phyloP scores from a whole-genome alignment of 2,888 invertebrate species.

The Falcaria lacertinaria region DNA sequence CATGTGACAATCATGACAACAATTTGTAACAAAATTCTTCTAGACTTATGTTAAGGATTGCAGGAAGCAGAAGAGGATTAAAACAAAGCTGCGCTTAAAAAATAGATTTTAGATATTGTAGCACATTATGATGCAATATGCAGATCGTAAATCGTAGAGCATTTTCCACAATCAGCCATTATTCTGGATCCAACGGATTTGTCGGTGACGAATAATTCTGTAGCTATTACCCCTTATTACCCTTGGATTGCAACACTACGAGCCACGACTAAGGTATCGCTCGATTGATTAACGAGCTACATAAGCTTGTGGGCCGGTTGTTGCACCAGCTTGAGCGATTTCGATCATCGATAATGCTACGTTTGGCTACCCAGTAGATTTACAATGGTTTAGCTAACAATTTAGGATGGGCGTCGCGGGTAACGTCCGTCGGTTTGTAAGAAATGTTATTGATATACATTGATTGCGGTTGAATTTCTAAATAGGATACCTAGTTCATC shows the following conservation, averaged over 20 bases:
- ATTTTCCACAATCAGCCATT: slow-evolving; percentile 49
- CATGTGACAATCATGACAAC: too few species aligned
- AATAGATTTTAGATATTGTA: slow-evolving; percentile 27
- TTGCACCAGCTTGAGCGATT: slow-evolving; percentile 28
- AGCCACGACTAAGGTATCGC: slow-evolving; percentile 43
- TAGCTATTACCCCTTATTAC: slow-evolving; percentile 22
- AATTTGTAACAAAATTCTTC: too few species aligned
- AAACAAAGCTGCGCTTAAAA: too few species aligned
- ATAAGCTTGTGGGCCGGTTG: slow-evolving; percentile 23
- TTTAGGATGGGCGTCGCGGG: slow-evolving; percentile 17
- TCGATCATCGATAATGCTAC: slow-evolving; percentile 40
- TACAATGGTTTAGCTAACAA: slow-evolving; percentile 16
- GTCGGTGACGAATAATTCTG: slow-evolving; percentile 37
- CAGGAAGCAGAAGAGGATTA: slow-evolving; percentile 5
- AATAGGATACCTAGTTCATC: too few species aligned
- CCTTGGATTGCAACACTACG: slow-evolving; percentile 39
- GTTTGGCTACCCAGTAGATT: slow-evolving; percentile 19
- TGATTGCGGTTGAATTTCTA: too few species aligned
- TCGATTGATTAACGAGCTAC: slow-evolving; percentile 52
- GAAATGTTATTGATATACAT: slow-evolving; percentile 8
- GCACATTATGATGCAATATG: slow-evolving; percentile 43
- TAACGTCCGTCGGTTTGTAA: slow-evolving; percentile 22
- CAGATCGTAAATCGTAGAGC: slow-evolving; percentile 35
- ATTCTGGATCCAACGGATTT: slow-evolving; percentile 44
- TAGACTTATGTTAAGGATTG: too few species aligned